Evolutionary conservation across 2,113 vertebrate species (phyloP), one percentile per base, ranked within the genome.

Genomic region (Calidris pugnax): DNA sequence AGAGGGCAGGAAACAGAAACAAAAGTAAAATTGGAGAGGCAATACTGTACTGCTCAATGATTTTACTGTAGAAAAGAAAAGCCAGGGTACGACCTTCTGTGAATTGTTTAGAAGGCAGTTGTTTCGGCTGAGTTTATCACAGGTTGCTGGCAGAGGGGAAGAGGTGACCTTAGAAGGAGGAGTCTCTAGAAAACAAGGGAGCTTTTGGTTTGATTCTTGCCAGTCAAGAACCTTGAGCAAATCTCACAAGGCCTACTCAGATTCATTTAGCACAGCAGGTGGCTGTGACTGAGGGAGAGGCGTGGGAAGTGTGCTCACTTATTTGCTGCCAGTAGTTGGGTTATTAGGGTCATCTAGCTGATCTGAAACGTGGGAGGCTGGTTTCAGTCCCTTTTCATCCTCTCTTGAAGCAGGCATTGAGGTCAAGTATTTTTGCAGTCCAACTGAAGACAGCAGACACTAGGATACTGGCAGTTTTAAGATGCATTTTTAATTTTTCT

Each of bases 261-360:
- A 59, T 41, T 59, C 14, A 16, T 63, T 77, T 76, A 64, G 16
- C 19, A 27, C 14, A 85, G 33, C 14, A 77, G 39, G 23, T 3
- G 3, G 12, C 3, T 55, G 39, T 3, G 1, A 32, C 14, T 33
- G 32, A 84, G 23, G 45, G 26, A 85, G 22, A 67, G 17, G 2
- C 68, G 8, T 48, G 20, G 12, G 19, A 43, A 55, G 6, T 1
- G 1, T 26, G 15, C 3, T 77, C 20, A 14, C 12, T 20, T 77
- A 64, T n/a, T 63, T 4, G 1, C 32, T 80, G 37, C 4, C 2
- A 0, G 6, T 55, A 55, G 4, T 15, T 28, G 24, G 12, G 18
- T 63, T 73, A 48, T 43, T 57, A 30, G 24, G 1, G 2, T 59
- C 11, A 73, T 62, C 9, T 35, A 48, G 24, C 10, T 55, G 30